Conservation (phyloP, 2,113 vertebrate genomes). For the Abramis brama region DNA sequence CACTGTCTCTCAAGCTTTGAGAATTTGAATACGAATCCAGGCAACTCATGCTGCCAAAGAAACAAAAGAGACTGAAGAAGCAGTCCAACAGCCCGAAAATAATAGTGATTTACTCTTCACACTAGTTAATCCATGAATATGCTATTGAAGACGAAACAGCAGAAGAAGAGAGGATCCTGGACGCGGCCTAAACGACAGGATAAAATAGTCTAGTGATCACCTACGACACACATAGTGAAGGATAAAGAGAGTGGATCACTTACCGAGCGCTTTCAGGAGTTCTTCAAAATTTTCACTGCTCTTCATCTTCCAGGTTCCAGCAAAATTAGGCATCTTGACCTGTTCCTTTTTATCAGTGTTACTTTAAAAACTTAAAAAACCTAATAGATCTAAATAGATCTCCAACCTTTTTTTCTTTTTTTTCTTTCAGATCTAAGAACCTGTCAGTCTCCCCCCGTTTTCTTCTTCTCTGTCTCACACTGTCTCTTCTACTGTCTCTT, state of each 20-base stretch:
- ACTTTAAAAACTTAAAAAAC: neutral
- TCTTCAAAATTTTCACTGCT: conserved; percentile 92
- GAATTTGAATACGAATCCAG: conserved; percentile 53
- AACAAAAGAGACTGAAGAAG: conserved; percentile 52
- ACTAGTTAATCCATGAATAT: conserved; percentile 59
- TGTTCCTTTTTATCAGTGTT: neutral
- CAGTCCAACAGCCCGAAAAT: conserved; percentile 54
- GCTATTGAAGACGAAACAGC: conserved; percentile 48
- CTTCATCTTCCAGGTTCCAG: conserved; percentile 90
- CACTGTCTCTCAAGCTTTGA: neutral
- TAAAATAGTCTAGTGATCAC: conserved; percentile 38
- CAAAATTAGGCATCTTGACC: conserved; percentile 85
- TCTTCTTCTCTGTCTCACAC: conserved; percentile 34
- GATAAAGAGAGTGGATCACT: conserved; percentile 52
- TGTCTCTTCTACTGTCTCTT: conserved; percentile 41
- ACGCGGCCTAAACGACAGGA: conserved; percentile 13
- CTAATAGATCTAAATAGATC: neutral
- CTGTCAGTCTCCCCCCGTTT: conserved; percentile 9
- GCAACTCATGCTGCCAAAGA: conserved; percentile 49
- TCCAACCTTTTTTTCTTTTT: neutral
- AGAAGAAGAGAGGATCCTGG: neutral
- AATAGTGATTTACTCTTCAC: conserved; percentile 62
- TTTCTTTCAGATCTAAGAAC: neutral
- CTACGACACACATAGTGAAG: neutral
- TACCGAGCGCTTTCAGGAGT: conserved; percentile 90